A percentile compares a stretch with the other conserved stretches of the same genome.
phyloP scores from a whole-genome alignment of 1,140 invertebrate species.

The Bombus sibiricus region DNA sequence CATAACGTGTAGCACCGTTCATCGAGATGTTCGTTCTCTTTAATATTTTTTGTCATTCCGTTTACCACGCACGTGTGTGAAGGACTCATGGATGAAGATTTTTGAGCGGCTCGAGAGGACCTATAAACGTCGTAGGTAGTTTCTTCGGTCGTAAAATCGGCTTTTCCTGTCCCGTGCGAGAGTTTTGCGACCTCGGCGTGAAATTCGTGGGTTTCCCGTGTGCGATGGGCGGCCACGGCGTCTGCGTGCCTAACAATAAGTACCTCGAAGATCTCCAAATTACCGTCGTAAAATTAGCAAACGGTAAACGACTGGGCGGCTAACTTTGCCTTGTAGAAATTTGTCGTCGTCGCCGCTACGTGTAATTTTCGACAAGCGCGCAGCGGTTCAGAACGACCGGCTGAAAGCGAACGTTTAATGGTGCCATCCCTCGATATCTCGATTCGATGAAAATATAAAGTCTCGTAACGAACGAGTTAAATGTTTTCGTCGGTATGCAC shows the following conservation, averaged over 20 bases:
- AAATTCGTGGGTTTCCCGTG: background rate
- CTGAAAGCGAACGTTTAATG: background rate
- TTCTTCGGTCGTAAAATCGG: constrained; percentile 5
- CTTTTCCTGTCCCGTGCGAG: background rate
- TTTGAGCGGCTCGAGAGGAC: background rate
- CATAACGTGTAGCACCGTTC: background rate
- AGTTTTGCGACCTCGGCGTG: background rate
- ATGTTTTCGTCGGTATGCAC: background rate
- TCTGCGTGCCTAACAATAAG: constrained; percentile 1
- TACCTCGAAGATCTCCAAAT: background rate
- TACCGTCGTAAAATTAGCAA: constrained; percentile 31
- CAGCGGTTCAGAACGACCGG: background rate
- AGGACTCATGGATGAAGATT: background rate
- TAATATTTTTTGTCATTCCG: background rate
- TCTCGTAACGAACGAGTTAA: background rate
- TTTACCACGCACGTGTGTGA: background rate
- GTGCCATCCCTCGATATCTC: background rate
- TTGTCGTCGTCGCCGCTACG: background rate
- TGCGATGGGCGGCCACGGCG: background rate
- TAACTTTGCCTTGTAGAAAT: background rate
- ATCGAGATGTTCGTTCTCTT: background rate
- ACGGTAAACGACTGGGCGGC: background rate
- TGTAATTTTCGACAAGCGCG: too few species aligned
- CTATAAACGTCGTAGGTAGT: constrained; percentile 1
- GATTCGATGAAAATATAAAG: background rate